phyloP scores from a whole-genome alignment of 2,888 invertebrate species.

The Morpho deidamia region DNA sequence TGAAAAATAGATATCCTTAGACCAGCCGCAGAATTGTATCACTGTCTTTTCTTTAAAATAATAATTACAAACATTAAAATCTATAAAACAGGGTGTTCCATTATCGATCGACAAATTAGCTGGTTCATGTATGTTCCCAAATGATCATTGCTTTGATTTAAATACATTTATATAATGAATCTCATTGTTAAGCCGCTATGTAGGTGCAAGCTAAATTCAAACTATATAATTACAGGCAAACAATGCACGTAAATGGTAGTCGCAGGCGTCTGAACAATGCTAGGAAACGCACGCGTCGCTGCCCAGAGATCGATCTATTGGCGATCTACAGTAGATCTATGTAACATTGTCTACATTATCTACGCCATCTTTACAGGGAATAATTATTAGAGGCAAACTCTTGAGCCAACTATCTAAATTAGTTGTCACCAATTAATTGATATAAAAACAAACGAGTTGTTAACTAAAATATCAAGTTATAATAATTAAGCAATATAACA shows the following conservation, averaged over 20 bases:
- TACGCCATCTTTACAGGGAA: conserved; percentile 23
- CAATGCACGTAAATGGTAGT: conserved; percentile 16
- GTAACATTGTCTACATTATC: conserved; percentile 24
- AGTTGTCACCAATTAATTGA: not conserved
- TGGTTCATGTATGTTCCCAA: not conserved
- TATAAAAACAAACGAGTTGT: too few relatives aligned
- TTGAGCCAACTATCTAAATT: not conserved
- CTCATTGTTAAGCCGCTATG: conserved; percentile 2
- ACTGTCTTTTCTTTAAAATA: too few relatives aligned
- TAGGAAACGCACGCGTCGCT: conserved; percentile 35
- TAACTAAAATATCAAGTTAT: too few relatives aligned
- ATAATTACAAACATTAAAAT: too few relatives aligned
- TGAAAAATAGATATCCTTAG: too few relatives aligned
- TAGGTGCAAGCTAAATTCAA: conserved; percentile 6
- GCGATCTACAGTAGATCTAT: conserved; percentile 29
- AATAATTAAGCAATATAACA: too few relatives aligned
- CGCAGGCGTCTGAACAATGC: conserved; percentile 31
- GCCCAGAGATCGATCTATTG: conserved; percentile 31
- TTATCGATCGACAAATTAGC: not conserved
- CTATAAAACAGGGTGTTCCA: too few relatives aligned
- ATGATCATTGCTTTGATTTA: conserved; percentile 2
- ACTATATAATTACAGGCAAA: conserved; percentile 9
- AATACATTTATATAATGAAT: conserved; percentile 7
- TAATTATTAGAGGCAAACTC: conserved; percentile 14
- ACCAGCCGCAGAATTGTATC: too few relatives aligned